Conservation (phyloP, 2,797 vertebrate genomes). For the Rhadinocentrus ornatus region DNA sequence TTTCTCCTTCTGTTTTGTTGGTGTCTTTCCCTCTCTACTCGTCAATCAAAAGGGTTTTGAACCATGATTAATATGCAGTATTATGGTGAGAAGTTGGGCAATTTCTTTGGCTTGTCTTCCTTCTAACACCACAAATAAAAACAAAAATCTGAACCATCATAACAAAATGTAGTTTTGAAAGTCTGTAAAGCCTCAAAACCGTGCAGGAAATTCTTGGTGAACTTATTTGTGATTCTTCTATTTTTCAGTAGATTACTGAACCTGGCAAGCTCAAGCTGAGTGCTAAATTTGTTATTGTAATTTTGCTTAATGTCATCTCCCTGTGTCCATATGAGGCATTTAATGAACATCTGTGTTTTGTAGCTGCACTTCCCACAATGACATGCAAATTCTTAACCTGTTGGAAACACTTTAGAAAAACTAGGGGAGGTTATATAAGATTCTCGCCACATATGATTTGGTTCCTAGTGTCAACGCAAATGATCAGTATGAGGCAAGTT, state of each 20-base stretch:
- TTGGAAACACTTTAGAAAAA: not conserved
- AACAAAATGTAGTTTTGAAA: not conserved
- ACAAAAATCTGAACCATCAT: not conserved
- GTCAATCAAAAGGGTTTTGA: not conserved
- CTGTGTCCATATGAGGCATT: not conserved
- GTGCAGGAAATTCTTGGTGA: not conserved
- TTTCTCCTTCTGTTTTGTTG: not conserved
- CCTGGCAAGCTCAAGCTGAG: not conserved
- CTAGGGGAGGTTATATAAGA: not conserved
- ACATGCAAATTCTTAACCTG: not conserved
- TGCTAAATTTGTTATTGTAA: too few species aligned
- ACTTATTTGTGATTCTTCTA: not conserved
- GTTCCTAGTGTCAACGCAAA: not conserved
- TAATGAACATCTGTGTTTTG: not conserved
- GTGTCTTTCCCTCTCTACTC: not conserved
- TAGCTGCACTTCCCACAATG: not conserved
- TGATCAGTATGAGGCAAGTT: not conserved
- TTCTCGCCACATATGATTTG: not conserved
- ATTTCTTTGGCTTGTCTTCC: not conserved
- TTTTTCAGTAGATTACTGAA: not conserved
- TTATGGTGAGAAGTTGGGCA: not conserved
- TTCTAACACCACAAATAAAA: not conserved
- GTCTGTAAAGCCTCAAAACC: not conserved
- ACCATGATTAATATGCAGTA: not conserved
- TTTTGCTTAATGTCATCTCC: not conserved